Percentiles rank a stretch among this genome's conserved stretches.
phyloP scores from a whole-genome alignment of 2,888 invertebrate genomes.

The Tenthredo livida region DNA sequence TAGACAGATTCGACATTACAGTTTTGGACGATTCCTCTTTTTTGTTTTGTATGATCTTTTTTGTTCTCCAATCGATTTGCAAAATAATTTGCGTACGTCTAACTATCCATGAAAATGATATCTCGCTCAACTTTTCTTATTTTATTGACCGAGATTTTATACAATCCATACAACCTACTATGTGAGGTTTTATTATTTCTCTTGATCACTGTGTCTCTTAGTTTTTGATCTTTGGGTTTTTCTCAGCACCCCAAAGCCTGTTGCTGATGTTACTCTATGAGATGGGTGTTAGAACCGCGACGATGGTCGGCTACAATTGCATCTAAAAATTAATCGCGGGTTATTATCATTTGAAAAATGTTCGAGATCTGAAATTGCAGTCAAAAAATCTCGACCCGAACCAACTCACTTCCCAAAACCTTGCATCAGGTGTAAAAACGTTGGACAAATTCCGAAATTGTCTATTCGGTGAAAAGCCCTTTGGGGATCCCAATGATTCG shows the following conservation, averaged over 20 bases:
- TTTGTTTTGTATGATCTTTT: background rate
- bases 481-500: conserved; percentile 16
- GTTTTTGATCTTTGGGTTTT: background rate
- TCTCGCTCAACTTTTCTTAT: background rate
- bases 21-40: background rate
- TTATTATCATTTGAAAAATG: background rate
- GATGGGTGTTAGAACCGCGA: background rate
- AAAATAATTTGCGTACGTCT: background rate
- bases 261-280: background rate
- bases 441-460: conserved; percentile 18
- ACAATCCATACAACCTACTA: background rate
- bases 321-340: conserved; percentile 16
- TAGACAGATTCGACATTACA: background rate
- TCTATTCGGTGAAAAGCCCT: background rate
- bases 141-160: background rate
- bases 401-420: conserved; percentile 32
- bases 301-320: conserved; percentile 10
- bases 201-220: background rate
- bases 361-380: background rate
- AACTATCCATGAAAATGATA: background rate
- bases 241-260: background rate
- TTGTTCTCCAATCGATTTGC: background rate
- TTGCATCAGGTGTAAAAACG: conserved; percentile 29
- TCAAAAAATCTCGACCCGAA: background rate
- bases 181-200: background rate